These are phyloP conservation scores for Volucella zonaria DNA, from an alignment of 2,888 invertebrate genomes.

Conservation along the genomic window DNA sequence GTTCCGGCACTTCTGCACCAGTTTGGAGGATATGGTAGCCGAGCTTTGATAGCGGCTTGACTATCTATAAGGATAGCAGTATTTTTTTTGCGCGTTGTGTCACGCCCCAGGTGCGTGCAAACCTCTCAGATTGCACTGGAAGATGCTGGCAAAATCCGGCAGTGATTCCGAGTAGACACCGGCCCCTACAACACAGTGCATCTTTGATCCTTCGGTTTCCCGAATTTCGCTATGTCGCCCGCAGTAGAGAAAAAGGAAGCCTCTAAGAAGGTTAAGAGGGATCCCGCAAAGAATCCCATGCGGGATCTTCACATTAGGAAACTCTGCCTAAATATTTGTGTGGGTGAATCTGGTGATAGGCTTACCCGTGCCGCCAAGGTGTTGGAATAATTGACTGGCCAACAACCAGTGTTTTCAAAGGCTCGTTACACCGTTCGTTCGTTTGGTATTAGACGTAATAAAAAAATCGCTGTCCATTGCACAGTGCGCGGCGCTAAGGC, in stretches of 20 bases:
- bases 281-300: conserved; percentile 97
- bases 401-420: conserved; percentile 99
- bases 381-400: conserved; percentile 99
- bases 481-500: conserved; percentile 99
- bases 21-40: no score
- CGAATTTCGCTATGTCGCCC: no score
- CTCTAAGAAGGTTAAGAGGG: conserved; percentile 86
- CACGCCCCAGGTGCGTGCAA: no score
- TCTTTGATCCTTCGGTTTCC: no score
- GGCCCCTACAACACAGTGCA: no score
- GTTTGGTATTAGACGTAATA: conserved; percentile 99
- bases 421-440: conserved; percentile 99
- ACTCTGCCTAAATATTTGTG: conserved; percentile 97
- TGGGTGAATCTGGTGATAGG: conserved; percentile 99
- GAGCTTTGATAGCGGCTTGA: no score
- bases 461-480: conserved; percentile 99
- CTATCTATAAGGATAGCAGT: no score
- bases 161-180: no score
- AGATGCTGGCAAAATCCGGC: no score
- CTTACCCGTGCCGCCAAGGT: conserved; percentile 97
- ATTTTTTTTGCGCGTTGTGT: no score
- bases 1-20: no score
- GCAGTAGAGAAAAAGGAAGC: conserved; percentile 83
- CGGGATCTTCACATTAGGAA: conserved; percentile 98
- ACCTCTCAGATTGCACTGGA: no score